Evolutionary conservation across 2,797 vertebrate genomes (phyloP).

Genomic region (Hyperoplus immaculatus): DNA sequence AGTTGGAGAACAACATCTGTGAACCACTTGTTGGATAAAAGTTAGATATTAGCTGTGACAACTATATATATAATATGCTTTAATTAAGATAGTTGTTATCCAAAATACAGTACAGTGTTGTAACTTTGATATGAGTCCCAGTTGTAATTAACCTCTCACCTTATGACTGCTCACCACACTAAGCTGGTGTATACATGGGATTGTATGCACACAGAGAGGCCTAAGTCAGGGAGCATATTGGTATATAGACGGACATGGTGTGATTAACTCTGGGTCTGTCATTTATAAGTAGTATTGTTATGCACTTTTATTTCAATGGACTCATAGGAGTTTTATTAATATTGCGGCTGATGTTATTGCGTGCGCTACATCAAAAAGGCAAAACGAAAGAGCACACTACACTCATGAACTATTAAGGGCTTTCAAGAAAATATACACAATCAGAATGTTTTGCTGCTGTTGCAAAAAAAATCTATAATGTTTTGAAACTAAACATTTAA

Average conservation of each 20-base stretch:
- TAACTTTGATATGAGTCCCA: slow-evolving; percentile 44
- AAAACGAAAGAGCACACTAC: slow-evolving; percentile 78
- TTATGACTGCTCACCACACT: slow-evolving; percentile 52
- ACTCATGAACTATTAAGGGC: slow-evolving; percentile 85
- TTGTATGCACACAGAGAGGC: slow-evolving; percentile 51
- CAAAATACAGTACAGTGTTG: slow-evolving; percentile 69
- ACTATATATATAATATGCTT: slow-evolving; percentile 64
- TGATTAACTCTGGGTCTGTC: slow-evolving; percentile 67
- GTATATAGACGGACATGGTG: slow-evolving; percentile 55
- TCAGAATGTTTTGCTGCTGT: slow-evolving; percentile 89
- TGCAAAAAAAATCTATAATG: slow-evolving; percentile 69
- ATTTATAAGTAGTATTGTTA: slow-evolving; percentile 73
- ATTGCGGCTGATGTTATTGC: slow-evolving; percentile 66
- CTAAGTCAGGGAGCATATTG: slow-evolving; percentile 40
- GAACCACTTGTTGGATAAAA: slow-evolving; percentile 58
- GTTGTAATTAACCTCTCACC: slow-evolving; percentile 47
- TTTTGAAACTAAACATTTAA: slow-evolving; percentile 83
- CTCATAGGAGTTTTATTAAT: slow-evolving; percentile 70
- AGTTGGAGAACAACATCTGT: slow-evolving; percentile 57
- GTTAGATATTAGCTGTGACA: slow-evolving; percentile 56
- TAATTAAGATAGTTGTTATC: slow-evolving; percentile 68
- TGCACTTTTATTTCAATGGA: slow-evolving; percentile 77
- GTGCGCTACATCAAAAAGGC: slow-evolving; percentile 65
- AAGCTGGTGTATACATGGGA: slow-evolving; percentile 54
- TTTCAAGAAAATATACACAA: slow-evolving; percentile 80